phyloP scores from a whole-genome alignment of 2,113 vertebrate species.

The human (Homo sapiens) region DNA sequence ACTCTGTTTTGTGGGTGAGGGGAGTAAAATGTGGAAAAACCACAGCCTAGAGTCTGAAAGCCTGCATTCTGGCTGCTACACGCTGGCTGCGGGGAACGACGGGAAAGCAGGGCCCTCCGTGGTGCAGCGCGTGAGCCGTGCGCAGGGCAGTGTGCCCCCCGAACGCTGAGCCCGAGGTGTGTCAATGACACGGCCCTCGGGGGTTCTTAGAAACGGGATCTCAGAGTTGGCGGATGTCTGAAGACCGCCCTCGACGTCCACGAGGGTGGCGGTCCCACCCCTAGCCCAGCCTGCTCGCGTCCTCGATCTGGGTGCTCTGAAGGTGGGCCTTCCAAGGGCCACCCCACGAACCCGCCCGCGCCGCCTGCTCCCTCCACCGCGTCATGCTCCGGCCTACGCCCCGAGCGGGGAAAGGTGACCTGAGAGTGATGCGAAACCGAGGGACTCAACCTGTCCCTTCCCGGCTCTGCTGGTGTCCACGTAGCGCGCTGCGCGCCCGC shows the following conservation, averaged over 20 bases:
- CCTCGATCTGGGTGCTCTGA: not conserved
- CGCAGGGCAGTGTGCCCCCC: no score
- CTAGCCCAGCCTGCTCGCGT: not conserved
- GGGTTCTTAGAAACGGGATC: not conserved
- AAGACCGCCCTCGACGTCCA: not conserved
- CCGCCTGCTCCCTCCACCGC: not conserved
- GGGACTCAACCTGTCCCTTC: not conserved
- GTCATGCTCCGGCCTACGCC: not conserved
- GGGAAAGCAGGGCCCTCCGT: not conserved
- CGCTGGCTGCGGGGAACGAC: not conserved
- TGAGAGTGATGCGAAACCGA: not conserved
- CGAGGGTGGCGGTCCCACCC: no score
- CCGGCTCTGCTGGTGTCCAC: not conserved
- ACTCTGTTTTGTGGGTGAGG: not conserved
- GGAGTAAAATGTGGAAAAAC: not conserved
- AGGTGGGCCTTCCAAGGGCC: not conserved
- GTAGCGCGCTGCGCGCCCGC: rapidly evolving
- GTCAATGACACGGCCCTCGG: not conserved
- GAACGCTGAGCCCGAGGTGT: no score
- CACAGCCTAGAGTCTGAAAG: not conserved
- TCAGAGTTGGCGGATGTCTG: not conserved
- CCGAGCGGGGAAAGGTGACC: not conserved
- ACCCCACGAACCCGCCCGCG: not conserved
- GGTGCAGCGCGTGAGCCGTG: no score
- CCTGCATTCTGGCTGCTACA: not conserved